Conservation (phyloP, 2,797 vertebrate species). For the Vipera ursinii region DNA sequence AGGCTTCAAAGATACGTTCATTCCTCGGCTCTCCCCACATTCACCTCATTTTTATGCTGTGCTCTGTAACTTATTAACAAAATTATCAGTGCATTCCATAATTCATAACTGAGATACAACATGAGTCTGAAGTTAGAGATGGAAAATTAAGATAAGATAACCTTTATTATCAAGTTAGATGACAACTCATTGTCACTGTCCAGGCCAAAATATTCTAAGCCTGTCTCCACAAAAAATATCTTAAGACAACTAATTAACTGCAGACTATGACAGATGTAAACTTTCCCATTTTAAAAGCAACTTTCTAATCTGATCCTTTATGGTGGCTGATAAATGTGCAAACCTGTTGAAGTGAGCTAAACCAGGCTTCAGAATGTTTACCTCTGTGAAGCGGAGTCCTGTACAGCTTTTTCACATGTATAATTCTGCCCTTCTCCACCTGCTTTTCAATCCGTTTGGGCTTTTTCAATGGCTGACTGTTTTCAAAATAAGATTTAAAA, state of each 20-base stretch:
- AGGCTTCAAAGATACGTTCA: background rate
- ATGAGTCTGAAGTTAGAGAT: background rate
- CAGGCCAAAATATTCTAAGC: background rate
- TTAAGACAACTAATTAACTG: too few species aligned
- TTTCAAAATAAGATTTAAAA: background rate
- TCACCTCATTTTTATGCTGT: background rate
- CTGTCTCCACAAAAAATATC: background rate
- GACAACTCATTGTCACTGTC: background rate
- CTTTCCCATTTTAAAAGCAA: background rate
- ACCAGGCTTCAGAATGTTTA: background rate
- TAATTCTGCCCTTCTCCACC: background rate
- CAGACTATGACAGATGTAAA: background rate
- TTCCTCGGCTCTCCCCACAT: background rate
- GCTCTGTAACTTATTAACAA: background rate
- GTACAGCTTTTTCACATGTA: background rate
- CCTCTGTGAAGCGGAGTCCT: too few species aligned
- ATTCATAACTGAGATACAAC: background rate
- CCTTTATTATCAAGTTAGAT: background rate
- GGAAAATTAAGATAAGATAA: background rate
- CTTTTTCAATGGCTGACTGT: background rate
- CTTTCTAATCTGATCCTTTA: background rate
- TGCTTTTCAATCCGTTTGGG: background rate
- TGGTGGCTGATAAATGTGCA: background rate
- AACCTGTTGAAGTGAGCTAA: background rate
- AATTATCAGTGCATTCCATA: background rate